Percentiles rank a stretch among this genome's conserved stretches.
Evolutionary conservation across 2,888 invertebrate genomes (phyloP).

Genomic region (Pachydiplax longipennis): DNA sequence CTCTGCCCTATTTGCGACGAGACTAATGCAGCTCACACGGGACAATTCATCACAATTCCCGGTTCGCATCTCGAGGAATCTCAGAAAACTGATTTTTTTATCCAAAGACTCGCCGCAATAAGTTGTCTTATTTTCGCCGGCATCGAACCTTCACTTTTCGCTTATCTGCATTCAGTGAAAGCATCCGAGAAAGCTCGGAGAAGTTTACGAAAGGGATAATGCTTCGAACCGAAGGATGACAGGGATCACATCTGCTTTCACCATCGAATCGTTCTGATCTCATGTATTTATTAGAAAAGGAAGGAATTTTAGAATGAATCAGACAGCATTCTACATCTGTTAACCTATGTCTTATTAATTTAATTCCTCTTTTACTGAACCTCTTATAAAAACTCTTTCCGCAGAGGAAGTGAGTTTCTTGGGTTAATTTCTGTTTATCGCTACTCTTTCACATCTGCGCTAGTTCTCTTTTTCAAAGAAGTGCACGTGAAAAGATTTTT

Average conservation of each 20-base stretch:
- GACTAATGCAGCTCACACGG: neutral
- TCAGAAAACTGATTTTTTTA: neutral
- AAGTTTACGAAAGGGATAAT: neutral
- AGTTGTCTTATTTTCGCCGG: neutral
- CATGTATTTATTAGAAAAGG: neutral
- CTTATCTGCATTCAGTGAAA: slow-evolving; percentile 24
- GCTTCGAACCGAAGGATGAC: neutral
- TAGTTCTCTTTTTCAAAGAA: no score
- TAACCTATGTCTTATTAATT: neutral
- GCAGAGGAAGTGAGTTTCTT: no score
- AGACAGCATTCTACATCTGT: neutral
- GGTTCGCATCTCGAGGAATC: neutral
- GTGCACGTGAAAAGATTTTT: no score
- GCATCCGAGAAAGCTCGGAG: neutral
- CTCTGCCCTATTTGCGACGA: neutral
- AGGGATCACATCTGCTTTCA: neutral
- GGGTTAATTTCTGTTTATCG: no score
- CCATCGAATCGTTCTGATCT: neutral
- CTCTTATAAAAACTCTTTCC: no score
- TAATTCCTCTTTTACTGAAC: no score
- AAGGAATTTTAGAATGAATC: neutral
- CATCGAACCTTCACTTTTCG: neutral
- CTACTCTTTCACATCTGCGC: no score
- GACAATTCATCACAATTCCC: neutral
- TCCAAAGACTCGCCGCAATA: neutral